phyloP scores from a whole-genome alignment of 2,113 vertebrate species.

The Solenodon paradoxus region DNA sequence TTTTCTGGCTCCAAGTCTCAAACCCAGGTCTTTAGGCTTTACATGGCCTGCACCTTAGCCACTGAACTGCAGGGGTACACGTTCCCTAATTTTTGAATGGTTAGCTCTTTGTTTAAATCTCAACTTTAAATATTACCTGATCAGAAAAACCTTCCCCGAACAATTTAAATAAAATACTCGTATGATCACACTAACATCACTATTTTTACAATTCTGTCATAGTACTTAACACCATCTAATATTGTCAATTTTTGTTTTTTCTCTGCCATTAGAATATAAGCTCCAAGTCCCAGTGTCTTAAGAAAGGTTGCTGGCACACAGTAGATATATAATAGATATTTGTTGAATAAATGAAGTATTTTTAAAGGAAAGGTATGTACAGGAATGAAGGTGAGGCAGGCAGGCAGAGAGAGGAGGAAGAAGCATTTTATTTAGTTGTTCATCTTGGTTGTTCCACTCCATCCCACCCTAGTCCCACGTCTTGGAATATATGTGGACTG shows the following conservation, averaged over 20 bases:
- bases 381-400: no score
- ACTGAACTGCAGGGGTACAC: no score
- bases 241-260: not conserved
- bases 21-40: no score
- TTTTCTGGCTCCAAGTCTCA: no score
- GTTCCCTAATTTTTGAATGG: not conserved
- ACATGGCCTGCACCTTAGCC: no score
- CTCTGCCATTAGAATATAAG: not conserved
- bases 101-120: not conserved
- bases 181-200: not conserved
- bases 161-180: not conserved
- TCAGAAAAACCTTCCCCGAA: not conserved
- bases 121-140: not conserved
- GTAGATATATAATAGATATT: not conserved
- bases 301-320: not conserved
- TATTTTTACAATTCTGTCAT: not conserved
- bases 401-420: no score
- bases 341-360: constrained; percentile 4
- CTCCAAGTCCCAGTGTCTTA: not conserved
- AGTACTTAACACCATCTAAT: not conserved
- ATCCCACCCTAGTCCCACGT: no score
- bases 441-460: no score
- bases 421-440: no score
- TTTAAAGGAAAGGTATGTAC: no score
- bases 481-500: no score